These are phyloP conservation scores for Phocoena sinus DNA, from an alignment of 2,113 vertebrate species.

Conservation along the genomic window DNA sequence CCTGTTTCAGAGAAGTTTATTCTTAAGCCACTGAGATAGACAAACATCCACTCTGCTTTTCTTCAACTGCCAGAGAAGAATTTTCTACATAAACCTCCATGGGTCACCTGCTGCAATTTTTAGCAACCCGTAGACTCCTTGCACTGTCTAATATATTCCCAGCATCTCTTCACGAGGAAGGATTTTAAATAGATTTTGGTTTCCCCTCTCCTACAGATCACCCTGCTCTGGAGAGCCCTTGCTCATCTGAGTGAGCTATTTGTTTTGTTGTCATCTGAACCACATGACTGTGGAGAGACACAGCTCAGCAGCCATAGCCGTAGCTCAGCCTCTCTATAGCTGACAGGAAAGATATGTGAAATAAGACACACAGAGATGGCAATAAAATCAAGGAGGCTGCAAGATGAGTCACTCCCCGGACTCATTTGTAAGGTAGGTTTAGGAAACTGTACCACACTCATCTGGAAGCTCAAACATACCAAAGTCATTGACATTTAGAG, in stretches of 20 bases:
- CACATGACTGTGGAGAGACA: conserved; percentile 56
- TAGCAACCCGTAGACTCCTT: conserved; percentile 30
- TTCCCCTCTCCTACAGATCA: conserved; percentile 2
- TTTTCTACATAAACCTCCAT: conserved; percentile 58
- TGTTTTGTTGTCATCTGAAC: conserved; percentile 50
- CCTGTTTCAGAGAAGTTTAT: conserved; percentile 34
- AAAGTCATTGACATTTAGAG: conserved; percentile 73
- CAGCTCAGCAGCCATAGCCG: conserved; percentile 45
- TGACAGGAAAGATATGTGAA: conserved; percentile 60
- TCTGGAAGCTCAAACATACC: conserved; percentile 69
- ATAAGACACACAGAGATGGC: conserved; percentile 61
- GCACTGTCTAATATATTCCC: conserved; percentile 4
- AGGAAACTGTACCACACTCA: conserved; percentile 56
- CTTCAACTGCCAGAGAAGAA: conserved; percentile 66
- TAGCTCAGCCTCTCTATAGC: conserved; percentile 47
- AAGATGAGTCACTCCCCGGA: conserved; percentile 64
- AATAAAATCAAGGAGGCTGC: conserved; percentile 58
- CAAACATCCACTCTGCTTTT: conserved; percentile 56
- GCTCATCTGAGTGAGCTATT: conserved; percentile 57
- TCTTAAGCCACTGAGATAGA: conserved; percentile 22
- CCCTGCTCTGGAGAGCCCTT: conserved; percentile 20
- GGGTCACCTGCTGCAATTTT: conserved; percentile 59
- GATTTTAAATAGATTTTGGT: neutral
- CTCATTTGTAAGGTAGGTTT: conserved; percentile 63
- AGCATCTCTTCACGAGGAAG: conserved; percentile 26